phyloP scores from a whole-genome alignment of 2,113 vertebrate species.

The Rattus norvegicus region DNA sequence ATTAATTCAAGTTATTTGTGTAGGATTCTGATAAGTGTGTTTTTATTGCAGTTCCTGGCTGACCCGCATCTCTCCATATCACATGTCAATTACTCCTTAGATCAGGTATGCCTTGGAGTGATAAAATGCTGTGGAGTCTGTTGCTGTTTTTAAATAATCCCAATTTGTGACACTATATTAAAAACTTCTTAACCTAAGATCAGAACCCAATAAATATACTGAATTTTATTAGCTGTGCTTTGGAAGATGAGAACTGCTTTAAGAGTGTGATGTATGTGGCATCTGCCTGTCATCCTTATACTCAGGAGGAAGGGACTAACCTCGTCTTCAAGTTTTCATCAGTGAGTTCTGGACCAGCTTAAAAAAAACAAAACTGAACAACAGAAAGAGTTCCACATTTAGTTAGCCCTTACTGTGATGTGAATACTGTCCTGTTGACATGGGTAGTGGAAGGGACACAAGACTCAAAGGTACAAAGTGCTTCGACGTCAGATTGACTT shows the following conservation, averaged over 20 bases:
- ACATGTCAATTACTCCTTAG: constrained; percentile 97
- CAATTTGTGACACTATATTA: constrained; percentile 10
- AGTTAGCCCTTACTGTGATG: constrained; percentile 46
- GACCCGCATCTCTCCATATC: constrained; percentile 98
- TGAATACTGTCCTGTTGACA: not conserved
- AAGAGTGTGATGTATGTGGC: constrained; percentile 30
- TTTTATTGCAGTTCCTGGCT: constrained; percentile 93
- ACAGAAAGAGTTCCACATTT: constrained; percentile 44
- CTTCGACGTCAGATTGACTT: not conserved
- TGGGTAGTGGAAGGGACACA: not conserved
- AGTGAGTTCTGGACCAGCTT: not conserved
- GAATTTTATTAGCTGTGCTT: not conserved
- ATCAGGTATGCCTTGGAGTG: constrained; percentile 90
- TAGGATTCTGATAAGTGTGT: constrained; percentile 48
- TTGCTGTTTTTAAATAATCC: constrained; percentile 24
- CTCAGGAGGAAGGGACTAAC: not conserved
- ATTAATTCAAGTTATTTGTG: not conserved
- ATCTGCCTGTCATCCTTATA: not conserved
- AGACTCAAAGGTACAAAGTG: constrained; percentile 31
- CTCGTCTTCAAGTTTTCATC: not conserved
- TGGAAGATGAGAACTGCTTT: constrained; percentile 48
- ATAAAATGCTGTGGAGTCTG: constrained; percentile 37
- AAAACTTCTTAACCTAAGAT: constrained; percentile 20
- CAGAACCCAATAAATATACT: constrained; percentile 36
- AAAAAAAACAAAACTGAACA: not conserved